phyloP scores from a whole-genome alignment of 2,113 vertebrate genomes.

The Calidris pygmaea region DNA sequence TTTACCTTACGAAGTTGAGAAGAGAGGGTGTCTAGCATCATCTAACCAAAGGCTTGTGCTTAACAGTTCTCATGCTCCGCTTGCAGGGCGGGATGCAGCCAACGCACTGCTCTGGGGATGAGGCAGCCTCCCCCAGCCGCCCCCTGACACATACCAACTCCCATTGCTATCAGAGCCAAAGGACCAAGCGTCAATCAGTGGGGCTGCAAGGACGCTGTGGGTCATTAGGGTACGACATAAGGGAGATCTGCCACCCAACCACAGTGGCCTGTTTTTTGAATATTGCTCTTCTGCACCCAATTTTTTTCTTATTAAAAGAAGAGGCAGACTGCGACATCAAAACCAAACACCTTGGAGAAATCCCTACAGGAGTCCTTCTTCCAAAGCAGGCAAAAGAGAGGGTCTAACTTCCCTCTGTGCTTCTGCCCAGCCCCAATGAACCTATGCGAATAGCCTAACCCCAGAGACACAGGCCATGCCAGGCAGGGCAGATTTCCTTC shows the following conservation, averaged over 20 bases:
- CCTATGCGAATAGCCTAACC: not conserved
- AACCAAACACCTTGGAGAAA: not conserved
- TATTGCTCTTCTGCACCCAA: not conserved
- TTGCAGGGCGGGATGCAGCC: not conserved
- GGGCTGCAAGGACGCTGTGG: not conserved
- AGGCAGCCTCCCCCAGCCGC: not conserved
- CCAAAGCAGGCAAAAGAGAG: not conserved
- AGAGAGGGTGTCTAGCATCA: not conserved
- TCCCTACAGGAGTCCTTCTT: not conserved
- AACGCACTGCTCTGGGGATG: rapidly evolving
- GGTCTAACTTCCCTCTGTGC: not conserved
- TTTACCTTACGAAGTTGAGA: not conserved
- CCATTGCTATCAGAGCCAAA: not conserved
- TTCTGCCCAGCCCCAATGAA: not conserved
- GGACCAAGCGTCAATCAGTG: rapidly evolving
- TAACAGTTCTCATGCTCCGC: not conserved
- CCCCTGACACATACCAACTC: not conserved
- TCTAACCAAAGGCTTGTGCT: not conserved
- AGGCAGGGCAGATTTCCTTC: not conserved
- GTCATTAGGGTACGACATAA: not conserved
- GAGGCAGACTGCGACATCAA: not conserved
- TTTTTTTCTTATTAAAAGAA: not conserved
- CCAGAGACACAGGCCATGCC: not conserved
- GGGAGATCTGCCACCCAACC: not conserved
- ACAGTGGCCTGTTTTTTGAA: not conserved